Conservation (phyloP, 2,113 vertebrate genomes). For the Gambusia affinis region DNA sequence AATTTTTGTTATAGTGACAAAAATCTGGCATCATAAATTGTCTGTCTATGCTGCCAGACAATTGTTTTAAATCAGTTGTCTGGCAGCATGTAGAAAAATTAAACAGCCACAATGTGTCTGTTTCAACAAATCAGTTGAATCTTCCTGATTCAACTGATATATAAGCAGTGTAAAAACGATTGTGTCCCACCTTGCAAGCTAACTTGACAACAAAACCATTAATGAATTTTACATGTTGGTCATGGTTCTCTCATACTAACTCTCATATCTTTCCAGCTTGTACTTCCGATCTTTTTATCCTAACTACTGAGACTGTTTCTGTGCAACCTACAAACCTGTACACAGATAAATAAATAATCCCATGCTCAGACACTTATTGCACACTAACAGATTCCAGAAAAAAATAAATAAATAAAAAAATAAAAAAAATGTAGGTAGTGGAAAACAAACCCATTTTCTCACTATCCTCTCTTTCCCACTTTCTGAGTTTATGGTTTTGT, state of each 20-base stretch:
- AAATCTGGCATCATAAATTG: too few species aligned
- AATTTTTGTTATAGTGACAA: too few species aligned
- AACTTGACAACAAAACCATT: neutral
- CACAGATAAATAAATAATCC: conserved; percentile 76
- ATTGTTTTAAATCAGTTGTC: neutral
- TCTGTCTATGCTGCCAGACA: too few species aligned
- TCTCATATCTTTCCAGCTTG: conserved; percentile 30
- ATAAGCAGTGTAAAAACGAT: too few species aligned
- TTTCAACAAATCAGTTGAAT: too few species aligned
- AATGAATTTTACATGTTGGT: neutral
- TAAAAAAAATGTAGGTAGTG: conserved; percentile 19
- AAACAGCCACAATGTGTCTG: neutral
- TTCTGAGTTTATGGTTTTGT: conserved; percentile 50
- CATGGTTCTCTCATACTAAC: neutral
- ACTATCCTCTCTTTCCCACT: conserved; percentile 25
- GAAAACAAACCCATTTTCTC: conserved; percentile 52
- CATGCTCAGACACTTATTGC: conserved; percentile 69
- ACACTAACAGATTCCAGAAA: conserved; percentile 55
- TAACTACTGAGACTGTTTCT: neutral
- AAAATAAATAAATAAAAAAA: conserved; percentile 67
- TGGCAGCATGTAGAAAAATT: neutral
- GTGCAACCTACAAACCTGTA: conserved; percentile 32
- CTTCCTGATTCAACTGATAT: too few species aligned
- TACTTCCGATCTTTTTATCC: conserved; percentile 9
- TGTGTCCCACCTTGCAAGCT: too few species aligned